These are phyloP conservation scores for Meganola albula DNA, from an alignment of 2,888 invertebrate genomes.

Conservation along the genomic window DNA sequence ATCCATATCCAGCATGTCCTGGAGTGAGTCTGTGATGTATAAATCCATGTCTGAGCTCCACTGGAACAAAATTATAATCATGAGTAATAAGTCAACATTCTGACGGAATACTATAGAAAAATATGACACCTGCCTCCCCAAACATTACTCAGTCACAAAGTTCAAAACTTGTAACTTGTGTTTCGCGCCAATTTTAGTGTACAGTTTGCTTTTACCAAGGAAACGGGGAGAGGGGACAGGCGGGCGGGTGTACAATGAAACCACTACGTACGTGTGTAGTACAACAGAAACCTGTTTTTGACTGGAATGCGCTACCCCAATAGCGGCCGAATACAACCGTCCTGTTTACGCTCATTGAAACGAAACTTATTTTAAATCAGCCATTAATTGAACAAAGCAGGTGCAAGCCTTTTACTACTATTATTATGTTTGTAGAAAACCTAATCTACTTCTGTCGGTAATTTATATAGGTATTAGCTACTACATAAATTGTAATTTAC, in stretches of 20 bases:
- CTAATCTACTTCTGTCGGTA: too few species aligned
- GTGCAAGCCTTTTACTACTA: too few species aligned
- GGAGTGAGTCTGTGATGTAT: slow-evolving; percentile 84
- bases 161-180: too few species aligned
- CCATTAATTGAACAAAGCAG: too few species aligned
- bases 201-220: slow-evolving; percentile 25
- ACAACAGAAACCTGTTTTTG: slow-evolving; percentile 70
- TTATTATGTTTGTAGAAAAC: too few species aligned
- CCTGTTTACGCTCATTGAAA: slow-evolving; percentile 28
- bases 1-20: slow-evolving; percentile 94
- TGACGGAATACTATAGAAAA: too few species aligned
- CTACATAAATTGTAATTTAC: too few species aligned
- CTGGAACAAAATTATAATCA: slow-evolving; percentile 61
- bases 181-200: slow-evolving; percentile 50
- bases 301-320: slow-evolving; percentile 58
- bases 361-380: too few species aligned
- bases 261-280: slow-evolving; percentile 63
- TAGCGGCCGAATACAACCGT: slow-evolving; percentile 33
- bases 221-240: slow-evolving; percentile 39
- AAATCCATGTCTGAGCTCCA: slow-evolving; percentile 79
- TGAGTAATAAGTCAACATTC: too few species aligned
- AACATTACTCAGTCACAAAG: too few species aligned
- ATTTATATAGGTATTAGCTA: too few species aligned
- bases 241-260: slow-evolving; percentile 56
- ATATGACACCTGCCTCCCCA: too few species aligned